Percentiles rank a stretch among this genome's conserved stretches.
Evolutionary conservation across 1,140 invertebrate species (phyloP).

Genomic region (Campodea augens): DNA sequence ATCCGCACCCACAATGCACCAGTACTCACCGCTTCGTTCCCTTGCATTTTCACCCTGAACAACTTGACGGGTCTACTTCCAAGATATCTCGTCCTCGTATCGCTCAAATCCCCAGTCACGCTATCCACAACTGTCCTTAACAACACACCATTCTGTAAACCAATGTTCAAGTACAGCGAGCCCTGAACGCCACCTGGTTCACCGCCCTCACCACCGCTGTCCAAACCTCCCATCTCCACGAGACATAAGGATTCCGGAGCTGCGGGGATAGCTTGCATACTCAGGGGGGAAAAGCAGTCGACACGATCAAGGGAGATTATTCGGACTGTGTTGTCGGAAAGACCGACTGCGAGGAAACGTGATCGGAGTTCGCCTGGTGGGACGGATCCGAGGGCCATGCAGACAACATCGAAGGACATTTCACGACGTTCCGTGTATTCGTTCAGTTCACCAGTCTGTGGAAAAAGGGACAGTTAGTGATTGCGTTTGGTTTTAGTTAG

Average conservation of each 20-base stretch:
- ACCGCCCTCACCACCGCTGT: conserved; percentile 38
- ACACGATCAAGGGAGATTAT: conserved; percentile 91
- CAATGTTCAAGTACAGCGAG: conserved; percentile 91
- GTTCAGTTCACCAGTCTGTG: conserved; percentile 86
- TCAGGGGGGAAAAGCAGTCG: conserved; percentile 79
- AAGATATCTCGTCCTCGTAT: conserved; percentile 88
- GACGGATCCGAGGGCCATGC: conserved; percentile 93
- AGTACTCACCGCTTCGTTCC: conserved; percentile 64
- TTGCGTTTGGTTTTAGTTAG: neutral
- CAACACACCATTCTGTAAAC: conserved; percentile 90
- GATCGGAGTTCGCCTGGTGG: conserved; percentile 86
- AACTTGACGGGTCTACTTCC: conserved; percentile 90
- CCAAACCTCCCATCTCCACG: conserved; percentile 72
- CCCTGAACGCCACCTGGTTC: conserved; percentile 32
- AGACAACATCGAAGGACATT: conserved; percentile 90
- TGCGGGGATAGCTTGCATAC: conserved; percentile 93
- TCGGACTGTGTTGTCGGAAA: conserved; percentile 90
- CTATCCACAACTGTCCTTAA: conserved; percentile 89
- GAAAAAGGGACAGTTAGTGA: conserved; percentile 14
- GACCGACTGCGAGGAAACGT: conserved; percentile 89
- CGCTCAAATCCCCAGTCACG: conserved; percentile 89
- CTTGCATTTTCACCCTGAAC: conserved; percentile 88
- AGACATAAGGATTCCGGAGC: conserved; percentile 92
- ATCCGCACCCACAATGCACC: no score
- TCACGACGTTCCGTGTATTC: conserved; percentile 95